Conservation (phyloP, 35 echinoderm and acorn worm genomes). For the Apostichopus parvimensis region DNA sequence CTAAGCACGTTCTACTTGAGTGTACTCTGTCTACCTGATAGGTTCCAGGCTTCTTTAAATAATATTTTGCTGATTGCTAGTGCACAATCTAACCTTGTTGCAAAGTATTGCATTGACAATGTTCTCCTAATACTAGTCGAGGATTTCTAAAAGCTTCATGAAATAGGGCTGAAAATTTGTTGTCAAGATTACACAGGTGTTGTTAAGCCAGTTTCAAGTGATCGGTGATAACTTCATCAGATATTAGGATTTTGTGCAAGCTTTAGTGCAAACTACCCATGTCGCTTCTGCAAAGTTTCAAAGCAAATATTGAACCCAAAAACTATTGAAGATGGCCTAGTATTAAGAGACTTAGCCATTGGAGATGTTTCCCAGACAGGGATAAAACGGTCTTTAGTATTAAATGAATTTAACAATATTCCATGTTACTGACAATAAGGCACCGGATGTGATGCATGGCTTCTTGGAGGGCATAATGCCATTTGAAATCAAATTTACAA, state of each 20-base stretch:
- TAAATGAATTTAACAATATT: not conserved
- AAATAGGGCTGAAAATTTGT: conserved; percentile 3
- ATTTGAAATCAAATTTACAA: not conserved
- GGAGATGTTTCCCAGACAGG: not conserved
- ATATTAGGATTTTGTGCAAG: conserved; percentile 48
- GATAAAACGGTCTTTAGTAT: not conserved
- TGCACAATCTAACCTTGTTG: conserved; percentile 3
- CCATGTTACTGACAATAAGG: not conserved
- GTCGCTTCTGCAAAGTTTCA: conserved; percentile 47
- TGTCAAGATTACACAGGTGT: conserved; percentile 36
- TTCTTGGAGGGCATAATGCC: conserved; percentile 6
- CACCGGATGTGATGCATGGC: not conserved
- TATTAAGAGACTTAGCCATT: not conserved
- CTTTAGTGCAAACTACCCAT: conserved; percentile 49
- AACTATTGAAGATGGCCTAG: not conserved
- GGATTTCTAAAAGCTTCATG: conserved; percentile 23
- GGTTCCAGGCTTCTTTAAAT: conserved; percentile 33
- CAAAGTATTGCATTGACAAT: conserved; percentile 51
- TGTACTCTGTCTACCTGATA: conserved; percentile 31
- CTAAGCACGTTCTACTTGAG: conserved; percentile 51
- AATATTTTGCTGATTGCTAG: conserved; percentile 56
- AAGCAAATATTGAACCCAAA: not conserved
- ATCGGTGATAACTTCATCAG: conserved; percentile 58
- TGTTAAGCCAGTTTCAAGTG: conserved; percentile 44
- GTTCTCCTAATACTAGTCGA: conserved; percentile 24